Base-by-base conservation (phyloP, 1,140 invertebrate species). In the Argopecten irradians region DNA sequence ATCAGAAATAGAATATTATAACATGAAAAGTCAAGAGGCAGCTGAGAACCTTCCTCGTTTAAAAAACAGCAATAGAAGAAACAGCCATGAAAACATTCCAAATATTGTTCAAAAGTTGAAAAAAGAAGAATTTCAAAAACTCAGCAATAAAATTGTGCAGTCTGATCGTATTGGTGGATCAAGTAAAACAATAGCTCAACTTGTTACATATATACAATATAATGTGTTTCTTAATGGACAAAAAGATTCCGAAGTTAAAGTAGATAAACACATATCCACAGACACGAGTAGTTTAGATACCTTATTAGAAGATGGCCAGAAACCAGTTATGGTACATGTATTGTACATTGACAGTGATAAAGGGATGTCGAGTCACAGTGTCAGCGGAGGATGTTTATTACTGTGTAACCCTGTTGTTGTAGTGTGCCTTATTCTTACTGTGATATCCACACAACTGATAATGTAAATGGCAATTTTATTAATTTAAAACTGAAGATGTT, bases 1-100 rank as follows among this genome's bases (percentile, higher is more conserved):
- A 71, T 71, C 55, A 71, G 55, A 71, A 71, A 71, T 71, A 71
- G 55, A 71, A 28, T 71, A 71, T 71, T 71, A 71, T n/a, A 71
- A 71, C 55, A 71, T 71, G 55, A 71, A 71, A 11, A 71, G 55
- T 71, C 55, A 16, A 8, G 55, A 71, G n/a, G 55, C 55, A 3
- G 55, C 55, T 71, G 55, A 71, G 5, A 71, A 71, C 8, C n/a
- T 55, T 19, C 43, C 43, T 55, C 43, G 16, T 22, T 55, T 71
- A 71, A 22, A 28, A 71, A 71, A 28, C 55, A 28, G 16, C 16
- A 22, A 71, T 7, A n/a, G 55, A 28, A 71, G 28, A 71, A 71
- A 71, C 22, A 71, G 55, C 8, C 8, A 28, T 28, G 55, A 71
- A 28, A 71, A 16, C 55, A 71, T 71, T 71, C 55, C 55, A 71